Evolutionary conservation across 2,888 invertebrate genomes (phyloP).

Genomic region (Ariolimax columbianus): DNA sequence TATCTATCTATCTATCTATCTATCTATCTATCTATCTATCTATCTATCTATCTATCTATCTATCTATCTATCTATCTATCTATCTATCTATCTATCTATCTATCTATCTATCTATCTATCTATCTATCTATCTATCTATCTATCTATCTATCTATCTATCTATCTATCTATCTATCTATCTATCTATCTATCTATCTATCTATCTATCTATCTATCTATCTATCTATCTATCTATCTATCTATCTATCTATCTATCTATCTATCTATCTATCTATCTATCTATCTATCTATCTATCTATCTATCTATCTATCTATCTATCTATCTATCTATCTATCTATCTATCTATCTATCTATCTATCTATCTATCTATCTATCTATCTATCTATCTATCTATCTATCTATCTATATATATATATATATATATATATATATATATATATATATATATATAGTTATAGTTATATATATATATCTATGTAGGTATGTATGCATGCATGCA

Average conservation of each 20-base stretch:
- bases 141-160: neutral
- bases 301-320: neutral
- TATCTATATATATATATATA: neutral
- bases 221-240: conserved; percentile 4
- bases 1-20: too few relatives aligned
- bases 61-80: too few relatives aligned
- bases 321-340: neutral
- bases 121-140: neutral
- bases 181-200: conserved; percentile 5
- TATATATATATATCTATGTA: too few relatives aligned
- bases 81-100: too few relatives aligned
- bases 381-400: neutral
- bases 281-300: neutral
- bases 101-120: too few relatives aligned
- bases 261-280: neutral
- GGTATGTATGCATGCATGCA: too few relatives aligned
- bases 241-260: conserved; percentile 3
- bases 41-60: too few relatives aligned
- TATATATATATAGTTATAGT: too few relatives aligned
- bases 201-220: neutral
- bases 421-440: conserved; percentile 16
- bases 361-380: neutral
- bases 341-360: neutral
- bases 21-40: too few relatives aligned
- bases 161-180: conserved; percentile 3